Conservation (phyloP, 2,888 invertebrate species). For the Axea sp. region DNA sequence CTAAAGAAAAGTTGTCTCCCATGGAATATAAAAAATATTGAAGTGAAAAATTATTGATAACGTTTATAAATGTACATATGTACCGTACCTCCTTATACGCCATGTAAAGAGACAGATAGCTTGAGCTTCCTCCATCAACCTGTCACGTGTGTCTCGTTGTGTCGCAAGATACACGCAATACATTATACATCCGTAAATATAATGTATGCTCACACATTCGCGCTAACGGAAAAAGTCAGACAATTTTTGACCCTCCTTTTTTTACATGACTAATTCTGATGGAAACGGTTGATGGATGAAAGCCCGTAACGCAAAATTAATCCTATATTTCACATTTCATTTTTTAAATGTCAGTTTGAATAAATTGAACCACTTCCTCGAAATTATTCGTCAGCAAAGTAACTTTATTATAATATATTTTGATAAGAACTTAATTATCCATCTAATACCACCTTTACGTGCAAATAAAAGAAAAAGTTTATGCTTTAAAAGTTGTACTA, state of each 20-base stretch:
- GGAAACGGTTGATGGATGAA: slow-evolving; percentile 3
- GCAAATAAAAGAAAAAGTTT: too few relatives aligned
- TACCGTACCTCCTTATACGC: slow-evolving; percentile 36
- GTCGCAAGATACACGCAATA: slow-evolving; percentile 15
- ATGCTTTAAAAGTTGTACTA: too few relatives aligned
- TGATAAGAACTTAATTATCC: too few relatives aligned
- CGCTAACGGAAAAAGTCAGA: background rate
- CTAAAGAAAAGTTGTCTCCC: slow-evolving; percentile 15
- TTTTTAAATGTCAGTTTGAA: background rate
- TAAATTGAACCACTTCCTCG: background rate
- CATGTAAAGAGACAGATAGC: slow-evolving; percentile 50
- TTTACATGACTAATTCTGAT: background rate
- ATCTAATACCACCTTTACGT: too few relatives aligned
- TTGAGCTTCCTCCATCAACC: slow-evolving; percentile 47
- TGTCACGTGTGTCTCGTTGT: slow-evolving; percentile 48
- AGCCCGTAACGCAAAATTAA: background rate
- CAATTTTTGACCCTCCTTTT: slow-evolving; percentile 2
- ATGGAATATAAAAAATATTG: slow-evolving; percentile 17
- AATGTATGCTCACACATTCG: background rate
- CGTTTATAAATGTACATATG: slow-evolving; percentile 37
- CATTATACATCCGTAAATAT: slow-evolving; percentile 10
- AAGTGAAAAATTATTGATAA: slow-evolving; percentile 46
- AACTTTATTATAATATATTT: too few relatives aligned
- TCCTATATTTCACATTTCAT: background rate
- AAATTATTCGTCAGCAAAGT: too few relatives aligned